Evolutionary conservation across 2,888 invertebrate species (phyloP), one percentile per base, ranked within the genome.

Genomic region (Unio pictorum): DNA sequence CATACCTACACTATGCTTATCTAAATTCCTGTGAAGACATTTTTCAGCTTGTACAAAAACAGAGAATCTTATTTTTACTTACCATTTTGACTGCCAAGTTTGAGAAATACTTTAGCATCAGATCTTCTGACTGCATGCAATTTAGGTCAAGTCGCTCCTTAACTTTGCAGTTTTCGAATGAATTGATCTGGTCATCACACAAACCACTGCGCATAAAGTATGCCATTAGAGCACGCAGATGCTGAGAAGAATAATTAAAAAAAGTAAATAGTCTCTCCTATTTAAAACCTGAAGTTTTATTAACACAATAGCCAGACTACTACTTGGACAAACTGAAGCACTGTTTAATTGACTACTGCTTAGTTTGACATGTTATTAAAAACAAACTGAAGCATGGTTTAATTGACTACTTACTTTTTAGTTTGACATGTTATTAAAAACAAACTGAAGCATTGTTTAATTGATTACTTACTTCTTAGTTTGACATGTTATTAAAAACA

Each of bases 91-190:
- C 68, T 28, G 79, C 76, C 18, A 87, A 71, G 2, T 70, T 55
- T 56, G 78, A 59, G 74, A 74, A 84, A 68, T 88, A 87, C 20
- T 77, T 66, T 30, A 85, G 67, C 77, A 87, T 84, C 28, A 88
- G 79, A 7, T 83, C 80, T 45, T 83, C 82, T 6, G 88, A 78
- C 4, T 75, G 68, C 65, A 78, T 73, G 6, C 79, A 75, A 70
- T 86, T 86, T 54, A 81, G 64, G 34, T 84, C 79, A 15, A 88
- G 76, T 8, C 79, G 66, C 11, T 60, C 62, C 30, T 74, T 76
- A 28, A 86, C 66, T 18, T 72, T 67, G 8, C 75, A 65, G 63
- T 79, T 81, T 11, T 70, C 23, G 0, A 64, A 54, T 11, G 70
- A 71, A n/a, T 78, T 69, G 11, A 76, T 68, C 63, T 71, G 71